A percentile compares a stretch with the other conserved stretches of the same genome.
Conservation (phyloP, 2,888 invertebrate species). For the Cantharis flavilabris region DNA sequence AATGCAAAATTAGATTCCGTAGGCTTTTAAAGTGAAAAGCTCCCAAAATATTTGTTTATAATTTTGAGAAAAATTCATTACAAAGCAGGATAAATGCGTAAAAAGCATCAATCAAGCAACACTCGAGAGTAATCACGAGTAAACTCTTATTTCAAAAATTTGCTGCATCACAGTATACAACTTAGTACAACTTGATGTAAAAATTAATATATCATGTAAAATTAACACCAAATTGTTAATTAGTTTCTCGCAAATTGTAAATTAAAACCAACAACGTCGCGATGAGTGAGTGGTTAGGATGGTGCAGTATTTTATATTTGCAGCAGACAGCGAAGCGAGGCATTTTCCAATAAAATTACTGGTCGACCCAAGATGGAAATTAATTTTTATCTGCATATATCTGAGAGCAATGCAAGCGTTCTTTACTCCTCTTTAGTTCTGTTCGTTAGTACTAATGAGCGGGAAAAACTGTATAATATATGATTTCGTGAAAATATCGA, state of each 20-base stretch:
- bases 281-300: conserved; percentile 30
- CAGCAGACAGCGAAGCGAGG: conserved; percentile 43
- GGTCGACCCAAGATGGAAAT: conserved; percentile 47
- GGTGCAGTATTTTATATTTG: conserved; percentile 46
- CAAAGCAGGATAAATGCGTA: not conserved
- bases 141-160: not conserved
- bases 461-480: conserved; percentile 6
- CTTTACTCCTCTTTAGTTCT: conserved; percentile 29
- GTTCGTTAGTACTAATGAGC: conserved; percentile 25
- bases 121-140: not conserved
- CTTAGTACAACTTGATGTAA: conserved; percentile 1
- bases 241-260: conserved; percentile 38
- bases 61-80: not conserved
- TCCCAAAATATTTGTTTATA: not conserved
- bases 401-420: conserved; percentile 38
- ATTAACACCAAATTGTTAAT: conserved; percentile 38
- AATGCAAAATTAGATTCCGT: not conserved
- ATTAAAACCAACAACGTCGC: conserved; percentile 37
- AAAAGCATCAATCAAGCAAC: conserved; percentile 2
- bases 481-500: not conserved
- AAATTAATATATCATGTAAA: conserved; percentile 32
- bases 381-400: conserved; percentile 49
- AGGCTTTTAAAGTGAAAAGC: not conserved
- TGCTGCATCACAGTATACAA: not conserved
- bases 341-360: conserved; percentile 48